Base-by-base conservation (phyloP, 2,113 vertebrate genomes). In the Pollimyrus isidori region DNA sequence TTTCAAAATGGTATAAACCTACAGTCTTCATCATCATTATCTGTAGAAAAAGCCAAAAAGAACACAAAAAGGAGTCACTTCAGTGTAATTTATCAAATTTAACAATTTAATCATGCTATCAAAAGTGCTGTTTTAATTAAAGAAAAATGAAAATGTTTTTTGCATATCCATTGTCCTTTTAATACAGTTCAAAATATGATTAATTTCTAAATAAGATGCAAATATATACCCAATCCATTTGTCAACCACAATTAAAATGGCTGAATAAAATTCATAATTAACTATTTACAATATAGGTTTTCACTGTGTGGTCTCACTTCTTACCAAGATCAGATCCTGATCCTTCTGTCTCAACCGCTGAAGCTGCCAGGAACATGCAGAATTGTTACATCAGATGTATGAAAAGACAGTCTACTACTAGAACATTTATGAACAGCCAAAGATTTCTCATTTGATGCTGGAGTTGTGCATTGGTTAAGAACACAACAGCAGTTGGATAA, bases 21-120 rank as follows among this genome's bases (percentile, higher is more conserved):
- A 94, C 94, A 0, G 0, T 0, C 95, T 88, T 93, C 92, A 35
- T 94, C 92, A 0, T 94, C 92, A 0, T 0, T 0, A 19, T 6
- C 94, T 95, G 92, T 87, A 69, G 84, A 76, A 90, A 1, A 89
- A 62, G 11, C 46, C 30, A 35, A 46, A 88, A 88, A 45, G 89
- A 21, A 69, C 26, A 69, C 62, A 19, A 26, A 56, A 80, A 15
- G 48, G 7, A 9, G n/a, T 86, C n/a, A 50, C 46, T n/a, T 48
- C n/a, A 86, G 45, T 50, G 10, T 48, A 50, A 26, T 48, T 86
- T 21, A 86, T 49, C 48, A 86, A 50, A 53, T 4, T 49, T 85
- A 48, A 30, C 9, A 86, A 56, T 56, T 21, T 13, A 26, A 49
- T 30, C 45, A 11, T 86, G 23, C 45, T 50, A 48, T 26, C n/a